These are phyloP conservation scores for Thyatira batis DNA, from an alignment of 2,888 invertebrate genomes.

Conservation along the genomic window DNA sequence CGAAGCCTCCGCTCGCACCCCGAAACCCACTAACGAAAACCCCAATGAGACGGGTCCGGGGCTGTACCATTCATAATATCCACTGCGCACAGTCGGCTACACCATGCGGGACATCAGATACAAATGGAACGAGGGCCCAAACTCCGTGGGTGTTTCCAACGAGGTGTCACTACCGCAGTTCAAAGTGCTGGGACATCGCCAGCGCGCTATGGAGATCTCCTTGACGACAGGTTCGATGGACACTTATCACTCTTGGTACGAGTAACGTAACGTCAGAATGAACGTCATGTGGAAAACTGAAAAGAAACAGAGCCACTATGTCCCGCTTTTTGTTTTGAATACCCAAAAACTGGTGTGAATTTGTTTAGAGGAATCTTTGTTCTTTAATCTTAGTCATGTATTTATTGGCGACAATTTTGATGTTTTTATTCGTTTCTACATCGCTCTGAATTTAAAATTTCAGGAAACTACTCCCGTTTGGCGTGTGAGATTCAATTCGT, in stretches of 20 bases:
- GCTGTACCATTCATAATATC: slow-evolving; percentile 38
- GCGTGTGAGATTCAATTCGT: slow-evolving; percentile 97
- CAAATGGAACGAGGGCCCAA: slow-evolving; percentile 96
- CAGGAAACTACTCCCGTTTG: slow-evolving; percentile 96
- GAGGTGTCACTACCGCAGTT: slow-evolving; percentile 97
- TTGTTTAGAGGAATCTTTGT: not conserved
- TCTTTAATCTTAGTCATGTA: not conserved
- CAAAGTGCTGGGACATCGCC: slow-evolving; percentile 96
- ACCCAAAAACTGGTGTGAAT: not conserved
- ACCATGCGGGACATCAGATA: slow-evolving; percentile 97
- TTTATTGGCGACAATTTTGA: not conserved
- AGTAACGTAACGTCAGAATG: slow-evolving; percentile 1
- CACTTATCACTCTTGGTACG: not conserved
- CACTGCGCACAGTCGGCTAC: slow-evolving; percentile 90
- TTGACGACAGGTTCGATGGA: slow-evolving; percentile 91
- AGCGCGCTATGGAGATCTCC: slow-evolving; percentile 95
- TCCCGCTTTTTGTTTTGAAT: not conserved
- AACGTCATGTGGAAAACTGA: not conserved
- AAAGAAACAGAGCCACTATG: not conserved
- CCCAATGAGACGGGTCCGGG: slow-evolving; percentile 43
- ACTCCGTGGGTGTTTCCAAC: slow-evolving; percentile 95
- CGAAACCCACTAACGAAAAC: slow-evolving; percentile 23
- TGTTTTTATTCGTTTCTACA: not conserved
- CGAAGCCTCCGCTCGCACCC: slow-evolving; percentile 30
- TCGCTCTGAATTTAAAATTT: slow-evolving; percentile 7